Evolutionary conservation across 2,888 invertebrate species (phyloP), one percentile per base, ranked within the genome.

Genomic region (Ophioninae sp.): DNA sequence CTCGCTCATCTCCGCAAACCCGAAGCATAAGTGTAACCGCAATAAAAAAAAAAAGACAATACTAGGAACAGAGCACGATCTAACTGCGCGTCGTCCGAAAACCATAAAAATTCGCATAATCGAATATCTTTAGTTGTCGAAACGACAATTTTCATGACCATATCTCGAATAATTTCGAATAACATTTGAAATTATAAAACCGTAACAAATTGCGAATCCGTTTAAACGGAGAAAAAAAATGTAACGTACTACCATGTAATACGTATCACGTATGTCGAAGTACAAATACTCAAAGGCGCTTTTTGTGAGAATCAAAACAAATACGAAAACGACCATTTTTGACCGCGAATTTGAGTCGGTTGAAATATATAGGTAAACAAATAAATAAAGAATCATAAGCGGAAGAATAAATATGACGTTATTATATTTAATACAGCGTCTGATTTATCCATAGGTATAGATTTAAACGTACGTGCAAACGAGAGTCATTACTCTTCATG

Each of bases 1-100:
- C 85, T 91, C 30, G 88, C 91, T 10, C 89, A 90, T 84, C 80
- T 89, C n/a, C 87, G 85, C 59, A 90, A 89, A 85, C 9, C 83
- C 30, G 89, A 90, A 5, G 85, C 86, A 82, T 90, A 86, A 86
- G 72, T 17, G 65, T 58, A 20, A 23, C 44, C n/a, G 17, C 41
- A 22, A 44, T 23, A 44, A 73, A 8, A 65, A 44, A 74, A 56
- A 63, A 59, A 58, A 77, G 22, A 63, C 10, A 59, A 69, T 51
- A 17, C n/a, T 6, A 0, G 13, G 41, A 67, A 22, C 13, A 8
- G 44, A 13, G 23, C 6, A 13, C 44, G 51, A 68, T 51, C 68
- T 68, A 20, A 68, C 10, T 9, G 13, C 51, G 68, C 22, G 23
- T n/a, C 22, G 17, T 8, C n/a, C 23, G 9, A 5, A 51, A 17